A percentile compares a stretch with the other conserved stretches of the same genome.
These are phyloP conservation scores for Oxytorus armatus DNA, from an alignment of 2,888 invertebrate species.

Conservation along the genomic window DNA sequence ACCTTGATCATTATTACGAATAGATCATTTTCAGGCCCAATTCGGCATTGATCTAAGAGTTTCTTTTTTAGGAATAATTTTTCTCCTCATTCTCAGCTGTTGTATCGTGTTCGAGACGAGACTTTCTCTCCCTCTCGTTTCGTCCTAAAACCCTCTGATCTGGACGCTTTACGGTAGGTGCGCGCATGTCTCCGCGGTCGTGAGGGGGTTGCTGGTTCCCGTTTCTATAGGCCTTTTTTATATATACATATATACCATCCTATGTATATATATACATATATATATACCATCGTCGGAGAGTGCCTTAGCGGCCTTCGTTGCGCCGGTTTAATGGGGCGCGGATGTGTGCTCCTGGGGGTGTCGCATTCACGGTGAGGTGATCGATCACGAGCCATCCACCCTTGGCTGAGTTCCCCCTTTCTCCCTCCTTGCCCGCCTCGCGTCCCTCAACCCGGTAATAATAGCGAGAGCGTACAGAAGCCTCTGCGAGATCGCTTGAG, in stretches of 20 bases:
- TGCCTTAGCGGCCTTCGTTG: conserved; percentile 59
- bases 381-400: conserved; percentile 82
- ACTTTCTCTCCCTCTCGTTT: conserved; percentile 19
- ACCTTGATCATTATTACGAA: no score
- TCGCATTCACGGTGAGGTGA: conserved; percentile 81
- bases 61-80: not conserved
- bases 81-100: conserved; percentile 66
- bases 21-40: no score
- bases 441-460: conserved; percentile 71
- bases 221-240: conserved; percentile 12
- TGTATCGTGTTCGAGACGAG: conserved; percentile 65
- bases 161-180: conserved; percentile 71
- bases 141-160: conserved; percentile 40
- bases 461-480: conserved; percentile 71
- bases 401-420: conserved; percentile 70
- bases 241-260: conserved; percentile 36
- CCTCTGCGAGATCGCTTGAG: conserved; percentile 49
- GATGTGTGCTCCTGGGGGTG: conserved; percentile 81
- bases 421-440: not conserved
- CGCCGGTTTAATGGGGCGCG: conserved; percentile 82
- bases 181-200: conserved; percentile 72
- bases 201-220: conserved; percentile 71
- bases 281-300: conserved; percentile 13
- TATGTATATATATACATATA: not conserved
- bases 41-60: not conserved